Evolutionary conservation across 2,888 invertebrate species (phyloP), one percentile per base, ranked within the genome.

Genomic region (Cyrtodaria siliqua): DNA sequence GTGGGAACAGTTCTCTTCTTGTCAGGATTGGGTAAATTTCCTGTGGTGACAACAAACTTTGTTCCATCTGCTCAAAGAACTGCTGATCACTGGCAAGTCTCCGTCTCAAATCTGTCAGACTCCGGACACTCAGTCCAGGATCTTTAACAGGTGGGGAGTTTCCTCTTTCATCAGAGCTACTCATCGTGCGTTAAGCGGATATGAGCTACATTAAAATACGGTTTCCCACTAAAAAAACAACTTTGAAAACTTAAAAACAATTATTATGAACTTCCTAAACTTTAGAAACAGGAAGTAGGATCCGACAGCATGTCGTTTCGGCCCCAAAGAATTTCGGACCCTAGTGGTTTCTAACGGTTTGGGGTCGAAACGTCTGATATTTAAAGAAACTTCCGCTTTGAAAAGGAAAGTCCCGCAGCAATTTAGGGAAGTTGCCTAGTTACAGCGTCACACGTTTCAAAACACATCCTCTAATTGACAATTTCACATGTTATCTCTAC

Each of bases 141-240:
- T 85, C 83, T 71, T 79, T 83, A 8, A 85, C 85, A 2, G 83
- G 85, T 9, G 85, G 85, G 24, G 85, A 85, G 62, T 63, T 44
- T 47, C 76, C 62, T 67, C 83, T 71, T 29, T 71, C 61, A 6
- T 49, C 38, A 42, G 52, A 61, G 29, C 62, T 47, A 67, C 67
- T 79, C 85, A 85, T 83, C 47, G n/a, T n/a, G n/a, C n/a, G n/a
- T n/a, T n/a, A n/a, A n/a, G n/a, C n/a, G n/a, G n/a, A 6, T 9
- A 44, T 8, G n/a, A 18, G 9, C 14, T 49, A 18, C 49, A 49
- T 49, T 6, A 49, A 49, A 49, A 49, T 18, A 49, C 6, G 49
- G n/a, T n/a, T 12, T 49, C n/a, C n/a, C n/a, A n/a, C n/a, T n/a
- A n/a, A n/a, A n/a, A n/a, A 49, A 6, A 14, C n/a, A 52, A 52